These are phyloP conservation scores for Brachypteracias leptosomus DNA, from an alignment of 2,113 vertebrate genomes.

Conservation along the genomic window DNA sequence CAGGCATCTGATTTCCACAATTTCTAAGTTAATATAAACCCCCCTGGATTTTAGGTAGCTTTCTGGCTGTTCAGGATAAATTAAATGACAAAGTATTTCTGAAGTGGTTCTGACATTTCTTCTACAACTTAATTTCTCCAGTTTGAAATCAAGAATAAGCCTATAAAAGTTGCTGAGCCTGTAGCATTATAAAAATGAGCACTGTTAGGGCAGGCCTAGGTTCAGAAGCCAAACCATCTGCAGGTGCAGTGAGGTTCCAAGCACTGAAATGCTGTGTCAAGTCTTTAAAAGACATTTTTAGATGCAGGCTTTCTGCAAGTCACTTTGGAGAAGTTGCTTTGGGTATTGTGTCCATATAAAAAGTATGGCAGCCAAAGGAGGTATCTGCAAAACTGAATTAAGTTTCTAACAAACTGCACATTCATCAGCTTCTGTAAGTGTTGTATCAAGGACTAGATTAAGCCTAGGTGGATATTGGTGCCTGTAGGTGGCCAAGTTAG, in stretches of 20 bases:
- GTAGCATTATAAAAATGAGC: neutral
- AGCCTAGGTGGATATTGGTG: neutral
- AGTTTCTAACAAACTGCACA: fast-evolving
- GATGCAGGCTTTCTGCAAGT: fast-evolving
- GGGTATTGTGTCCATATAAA: neutral
- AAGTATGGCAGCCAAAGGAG: too few species aligned
- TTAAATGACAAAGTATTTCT: neutral
- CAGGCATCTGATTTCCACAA: neutral
- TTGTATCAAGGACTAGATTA: neutral
- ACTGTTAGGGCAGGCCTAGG: neutral
- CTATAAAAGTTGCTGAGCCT: neutral
- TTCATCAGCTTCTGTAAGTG: neutral
- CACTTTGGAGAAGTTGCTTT: neutral
- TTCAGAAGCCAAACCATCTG: neutral
- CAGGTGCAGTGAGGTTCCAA: neutral
- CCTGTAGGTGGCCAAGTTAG: neutral
- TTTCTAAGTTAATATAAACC: neutral
- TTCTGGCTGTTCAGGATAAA: neutral
- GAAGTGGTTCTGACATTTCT: neutral
- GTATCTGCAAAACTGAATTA: neutral
- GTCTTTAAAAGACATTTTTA: neutral
- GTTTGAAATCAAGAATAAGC: neutral
- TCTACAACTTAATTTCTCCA: neutral
- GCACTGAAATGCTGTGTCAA: fast-evolving
- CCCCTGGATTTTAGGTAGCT: neutral